Evolutionary conservation across 2,113 vertebrate genomes (phyloP), one percentile per base, ranked within the genome.

Genomic region (Trogon melanurus): DNA sequence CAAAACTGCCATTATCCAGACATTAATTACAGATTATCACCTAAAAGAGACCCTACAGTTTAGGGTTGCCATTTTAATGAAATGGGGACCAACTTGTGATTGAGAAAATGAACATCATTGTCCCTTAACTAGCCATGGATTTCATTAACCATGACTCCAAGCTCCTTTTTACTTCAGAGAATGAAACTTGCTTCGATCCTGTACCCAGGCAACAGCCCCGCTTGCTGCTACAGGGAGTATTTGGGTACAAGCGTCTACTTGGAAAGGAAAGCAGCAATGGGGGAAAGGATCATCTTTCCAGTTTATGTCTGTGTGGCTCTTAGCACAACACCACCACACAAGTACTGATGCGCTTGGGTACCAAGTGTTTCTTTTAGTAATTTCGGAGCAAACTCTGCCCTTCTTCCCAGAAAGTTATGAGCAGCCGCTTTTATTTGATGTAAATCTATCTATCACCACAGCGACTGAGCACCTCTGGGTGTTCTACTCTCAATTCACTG

Each of bases 171-270:
- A 45, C 61, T 50, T 54, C 30, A 47, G 34, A 69, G 57, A 50
- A 71, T 29, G 30, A 53, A 65, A 41, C 34, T 22, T 27, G 5
- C 50, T 51, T 50, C 47, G 29, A 34, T 10, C 38, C 45, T 27
- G 3, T 3, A 9, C 13, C 50, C 74, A 5, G 11, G 13, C 23
- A 66, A 44, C 21, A 47, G 45, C 36, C 13, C 36, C 44, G 7
- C 80, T 8, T 44, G 34, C 45, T 66, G 47, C 74, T 65, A 11
- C 16, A 12, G 57, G 16, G 53, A 47, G 16, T 32, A 29, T n/a
- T 13, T 1, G 6, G 18, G 30, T 56, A 41, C 18, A 71, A 66
- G n/a, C 0, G 0, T 44, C 51, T 19, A 10, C 25, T 44, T 54
- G 47, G 34, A 78, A 89, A 80, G 38, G 21, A 62, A 81, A 75